phyloP scores from a whole-genome alignment of 2,113 vertebrate genomes.

The Pterocles orientalis region DNA sequence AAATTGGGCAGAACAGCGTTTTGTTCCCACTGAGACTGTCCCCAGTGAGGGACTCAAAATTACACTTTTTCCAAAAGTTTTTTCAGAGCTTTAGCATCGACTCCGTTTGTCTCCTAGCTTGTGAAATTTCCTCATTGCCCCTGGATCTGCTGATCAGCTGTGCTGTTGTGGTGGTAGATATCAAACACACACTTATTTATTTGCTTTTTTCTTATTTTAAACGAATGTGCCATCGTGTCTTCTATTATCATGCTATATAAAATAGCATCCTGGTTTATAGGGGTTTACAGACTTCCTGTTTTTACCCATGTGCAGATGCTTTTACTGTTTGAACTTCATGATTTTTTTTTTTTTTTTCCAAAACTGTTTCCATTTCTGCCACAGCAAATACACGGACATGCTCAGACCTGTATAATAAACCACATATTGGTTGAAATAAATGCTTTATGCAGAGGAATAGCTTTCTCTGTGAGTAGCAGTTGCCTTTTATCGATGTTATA shows the following conservation, averaged over 20 bases:
- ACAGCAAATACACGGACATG: background rate
- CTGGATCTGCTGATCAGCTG: background rate
- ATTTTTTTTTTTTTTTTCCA: background rate
- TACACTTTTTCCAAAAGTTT: background rate
- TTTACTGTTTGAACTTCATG: background rate
- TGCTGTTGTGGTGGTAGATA: background rate
- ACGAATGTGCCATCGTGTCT: background rate
- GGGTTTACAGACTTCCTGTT: slow-evolving; percentile 34
- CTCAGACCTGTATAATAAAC: background rate
- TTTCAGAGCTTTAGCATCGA: background rate
- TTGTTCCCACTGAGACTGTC: background rate
- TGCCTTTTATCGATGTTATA: slow-evolving; percentile 58
- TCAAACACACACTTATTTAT: background rate
- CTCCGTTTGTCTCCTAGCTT: background rate
- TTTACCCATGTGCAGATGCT: slow-evolving; percentile 2
- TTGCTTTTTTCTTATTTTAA: background rate
- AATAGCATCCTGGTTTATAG: background rate
- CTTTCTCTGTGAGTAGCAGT: slow-evolving; percentile 33
- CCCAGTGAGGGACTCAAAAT: background rate
- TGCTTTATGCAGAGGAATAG: background rate
- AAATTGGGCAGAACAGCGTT: accelerated
- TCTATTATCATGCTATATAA: background rate
- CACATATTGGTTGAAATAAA: background rate
- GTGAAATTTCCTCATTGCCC: background rate
- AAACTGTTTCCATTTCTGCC: background rate